These are phyloP conservation scores for Melikaiella ostensackeni DNA, from an alignment of 2,888 invertebrate species.

Conservation along the genomic window DNA sequence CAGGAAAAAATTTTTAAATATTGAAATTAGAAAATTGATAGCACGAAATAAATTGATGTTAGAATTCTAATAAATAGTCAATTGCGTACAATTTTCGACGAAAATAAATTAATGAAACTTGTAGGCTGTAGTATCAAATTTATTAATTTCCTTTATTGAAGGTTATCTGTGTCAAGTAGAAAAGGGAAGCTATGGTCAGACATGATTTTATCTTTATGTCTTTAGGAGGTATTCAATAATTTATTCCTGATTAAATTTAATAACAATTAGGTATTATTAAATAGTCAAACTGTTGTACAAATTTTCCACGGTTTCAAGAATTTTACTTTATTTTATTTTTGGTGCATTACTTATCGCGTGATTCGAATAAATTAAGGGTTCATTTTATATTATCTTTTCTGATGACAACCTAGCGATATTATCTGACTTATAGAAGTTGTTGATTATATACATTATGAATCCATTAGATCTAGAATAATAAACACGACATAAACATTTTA, in stretches of 20 bases:
- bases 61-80: background rate
- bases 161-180: background rate
- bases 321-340: background rate
- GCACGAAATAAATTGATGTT: background rate
- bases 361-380: background rate
- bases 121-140: background rate
- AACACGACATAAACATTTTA: no score
- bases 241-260: background rate
- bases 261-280: background rate
- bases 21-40: no score
- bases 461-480: no score
- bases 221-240: background rate
- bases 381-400: background rate
- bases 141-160: background rate
- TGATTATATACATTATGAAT: background rate
- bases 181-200: background rate
- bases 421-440: background rate
- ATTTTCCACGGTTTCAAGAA: background rate
- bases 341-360: background rate
- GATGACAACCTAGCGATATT: background rate
- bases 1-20: no score
- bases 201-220: background rate
- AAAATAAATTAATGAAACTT: background rate
- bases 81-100: background rate
- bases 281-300: background rate